Base-by-base conservation (phyloP, 2,113 vertebrate genomes). In the Corvus moneduloides region DNA sequence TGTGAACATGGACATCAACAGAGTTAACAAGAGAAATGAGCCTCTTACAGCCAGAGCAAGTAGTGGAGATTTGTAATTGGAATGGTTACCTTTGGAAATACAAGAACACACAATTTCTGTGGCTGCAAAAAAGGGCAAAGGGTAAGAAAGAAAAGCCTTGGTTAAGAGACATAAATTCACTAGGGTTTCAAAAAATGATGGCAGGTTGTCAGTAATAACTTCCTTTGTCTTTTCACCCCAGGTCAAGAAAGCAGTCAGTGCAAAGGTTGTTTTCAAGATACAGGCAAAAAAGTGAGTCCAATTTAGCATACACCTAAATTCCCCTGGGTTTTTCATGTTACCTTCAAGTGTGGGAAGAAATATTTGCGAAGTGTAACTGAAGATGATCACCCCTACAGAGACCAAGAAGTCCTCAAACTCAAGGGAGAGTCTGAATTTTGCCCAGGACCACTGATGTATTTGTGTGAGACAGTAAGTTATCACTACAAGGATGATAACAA, bases 361-460 rank as follows among this genome's bases (percentile, higher is more conserved):
- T 95, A 98, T 98, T 97, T 98, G 98, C 0, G 98, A 99, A 55
- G 98, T 99, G 76, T 99, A 99, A 91, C 98, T 98, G 97, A 99
- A 99, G 96, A 98, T 98, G 39, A 98, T 98, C 81, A 98, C 98
- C 7, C 98, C 98, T 61, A 98, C 97, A 4, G 98, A 98, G 75
- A 98, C 96, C 10, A 98, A 95, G 85, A 99, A 98, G 59, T 98
- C 96, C 75, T 99, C 97, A 67, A 98, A 98, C 54, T 98, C 97
- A 78, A 97, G 87, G 3, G 95, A 97, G 58, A 98, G 89, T 23
- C 94, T 96, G 74, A 98, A 97, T 87, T 93, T 96, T 63, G 96
- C 93, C 98, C 97, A 98, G 66, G 97, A 97, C 97, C 98, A 98
- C 49, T 78, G 88, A 39, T 97, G 93, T 33, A 95, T 97, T 85